Evolutionary conservation across 1,140 invertebrate species (phyloP).

Genomic region (Zaprionus nigranus): DNA sequence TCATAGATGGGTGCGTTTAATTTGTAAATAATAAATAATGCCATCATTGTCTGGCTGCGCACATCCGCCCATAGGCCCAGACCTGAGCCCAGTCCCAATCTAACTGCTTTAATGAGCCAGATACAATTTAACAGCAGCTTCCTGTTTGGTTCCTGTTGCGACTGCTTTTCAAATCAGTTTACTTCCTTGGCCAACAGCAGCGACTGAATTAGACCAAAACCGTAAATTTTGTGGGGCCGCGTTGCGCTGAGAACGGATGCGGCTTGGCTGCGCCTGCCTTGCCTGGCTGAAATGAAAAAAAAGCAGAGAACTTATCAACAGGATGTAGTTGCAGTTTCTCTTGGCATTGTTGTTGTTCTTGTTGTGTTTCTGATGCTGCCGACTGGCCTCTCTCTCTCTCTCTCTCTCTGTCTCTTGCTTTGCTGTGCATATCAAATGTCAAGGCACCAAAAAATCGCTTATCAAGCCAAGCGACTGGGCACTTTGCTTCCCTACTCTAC

Average conservation of each 20-base stretch:
- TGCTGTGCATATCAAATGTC: slow-evolving; percentile 67
- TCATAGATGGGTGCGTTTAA: slow-evolving; percentile 50
- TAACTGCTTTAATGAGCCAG: slow-evolving; percentile 74
- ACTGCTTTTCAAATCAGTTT: slow-evolving; percentile 77
- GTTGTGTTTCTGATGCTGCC: slow-evolving; percentile 23
- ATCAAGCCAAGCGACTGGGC: slow-evolving; percentile 41
- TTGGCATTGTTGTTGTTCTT: slow-evolving; percentile 25
- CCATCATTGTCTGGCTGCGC: slow-evolving; percentile 71
- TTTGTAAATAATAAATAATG: slow-evolving; percentile 74
- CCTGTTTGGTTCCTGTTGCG: slow-evolving; percentile 73
- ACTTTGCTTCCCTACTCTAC: not conserved
- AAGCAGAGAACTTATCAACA: slow-evolving; percentile 47
- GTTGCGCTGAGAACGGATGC: slow-evolving; percentile 74
- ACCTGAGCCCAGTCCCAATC: not conserved
- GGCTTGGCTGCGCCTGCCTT: slow-evolving; percentile 5
- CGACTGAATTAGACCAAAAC: slow-evolving; percentile 77
- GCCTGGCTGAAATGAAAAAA: slow-evolving; percentile 1
- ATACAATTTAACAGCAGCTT: slow-evolving; percentile 77
- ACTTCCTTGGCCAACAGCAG: slow-evolving; percentile 79
- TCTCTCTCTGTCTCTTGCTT: slow-evolving; percentile 9
- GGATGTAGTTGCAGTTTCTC: slow-evolving; percentile 50
- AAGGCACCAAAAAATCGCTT: slow-evolving; percentile 57
- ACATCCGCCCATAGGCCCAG: slow-evolving; percentile 53
- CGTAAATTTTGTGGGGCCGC: slow-evolving; percentile 69
- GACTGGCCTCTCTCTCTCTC: slow-evolving; percentile 8